These are phyloP conservation scores for Eulemur rufifrons DNA, from an alignment of 2,113 vertebrate species.

Conservation along the genomic window DNA sequence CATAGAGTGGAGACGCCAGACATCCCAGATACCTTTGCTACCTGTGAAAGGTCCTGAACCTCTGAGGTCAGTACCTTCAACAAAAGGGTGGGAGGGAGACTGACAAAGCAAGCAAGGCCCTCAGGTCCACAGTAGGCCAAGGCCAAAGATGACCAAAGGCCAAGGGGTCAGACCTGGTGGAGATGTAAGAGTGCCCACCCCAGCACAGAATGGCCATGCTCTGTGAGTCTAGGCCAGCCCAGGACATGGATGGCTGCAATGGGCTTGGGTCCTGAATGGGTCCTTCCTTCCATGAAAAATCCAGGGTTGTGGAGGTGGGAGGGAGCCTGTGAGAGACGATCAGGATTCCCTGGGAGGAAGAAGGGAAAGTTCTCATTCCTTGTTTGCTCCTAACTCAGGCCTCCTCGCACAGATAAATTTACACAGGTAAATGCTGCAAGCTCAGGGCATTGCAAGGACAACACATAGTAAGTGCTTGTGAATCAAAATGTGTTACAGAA, in stretches of 20 bases:
- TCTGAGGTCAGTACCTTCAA: background rate
- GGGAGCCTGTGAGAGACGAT: background rate
- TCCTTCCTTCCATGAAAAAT: background rate
- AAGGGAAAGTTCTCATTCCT: background rate
- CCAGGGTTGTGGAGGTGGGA: background rate
- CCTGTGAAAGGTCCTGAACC: background rate
- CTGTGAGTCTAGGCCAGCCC: background rate
- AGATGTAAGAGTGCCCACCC: background rate
- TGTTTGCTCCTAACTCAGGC: background rate
- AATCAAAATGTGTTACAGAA: background rate
- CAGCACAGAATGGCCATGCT: background rate
- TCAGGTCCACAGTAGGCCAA: background rate
- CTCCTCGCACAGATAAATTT: background rate
- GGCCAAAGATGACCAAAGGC: background rate
- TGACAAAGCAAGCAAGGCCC: background rate
- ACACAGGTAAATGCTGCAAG: background rate
- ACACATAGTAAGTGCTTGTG: rapidly evolving
- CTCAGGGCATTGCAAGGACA: background rate
- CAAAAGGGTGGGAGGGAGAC: background rate
- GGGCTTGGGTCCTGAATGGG: background rate
- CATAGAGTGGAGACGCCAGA: background rate
- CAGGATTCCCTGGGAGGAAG: background rate
- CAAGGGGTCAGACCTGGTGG: background rate
- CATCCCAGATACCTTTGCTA: background rate
- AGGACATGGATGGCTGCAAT: background rate